Base-by-base conservation (phyloP, 2,797 vertebrate genomes). In the Thalassophryne amazonica region DNA sequence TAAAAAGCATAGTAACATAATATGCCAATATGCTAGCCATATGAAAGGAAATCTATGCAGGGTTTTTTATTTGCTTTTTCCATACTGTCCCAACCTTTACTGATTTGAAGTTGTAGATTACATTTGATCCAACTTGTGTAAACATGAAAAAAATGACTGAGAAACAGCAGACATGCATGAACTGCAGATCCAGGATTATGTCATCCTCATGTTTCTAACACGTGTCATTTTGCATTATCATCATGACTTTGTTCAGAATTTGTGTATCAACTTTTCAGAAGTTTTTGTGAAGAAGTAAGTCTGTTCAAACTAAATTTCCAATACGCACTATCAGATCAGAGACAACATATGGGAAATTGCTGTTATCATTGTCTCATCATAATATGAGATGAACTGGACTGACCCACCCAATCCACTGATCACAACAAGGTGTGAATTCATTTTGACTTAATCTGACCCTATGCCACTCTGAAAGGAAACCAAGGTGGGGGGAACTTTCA, bases 371-470 rank as follows among this genome's bases (percentile, higher is more conserved):
- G 43, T 73, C 82, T 83, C 78, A 62, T 50, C 62, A 55, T 71
- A 59, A 83, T 80, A 42, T 72, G 47, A 16, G 33, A 55, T 59
- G 74, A 73, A 67, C 61, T 58, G 61, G 72, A 71, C 15, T 62
- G 79, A 69, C 64, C 67, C 78, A 79, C 73, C 80, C 79, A 72
- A 83, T 78, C 73, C 53, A 77, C 85, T 85, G 81, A 84, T 86
- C n/a, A n/a, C n/a, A n/a, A n/a, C n/a, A n/a, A 86, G 73, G 83
- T 63, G 53, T 83, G 73, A 81, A 85, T 86, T 88, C 62, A 89
- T 72, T 87, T 80, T 87, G 78, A 82, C 64, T 80, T 85, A 83
- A 87, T 85, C 82, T 88, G 84, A 83, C 84, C 85, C 78, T 85
- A 82, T 88, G 76, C 81, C 59, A 81, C 58, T 76, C 69, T 15